Percentiles rank a stretch among this genome's conserved stretches.
phyloP scores from a whole-genome alignment of 2,888 invertebrate genomes.

The Epistrophe grossulariae region DNA sequence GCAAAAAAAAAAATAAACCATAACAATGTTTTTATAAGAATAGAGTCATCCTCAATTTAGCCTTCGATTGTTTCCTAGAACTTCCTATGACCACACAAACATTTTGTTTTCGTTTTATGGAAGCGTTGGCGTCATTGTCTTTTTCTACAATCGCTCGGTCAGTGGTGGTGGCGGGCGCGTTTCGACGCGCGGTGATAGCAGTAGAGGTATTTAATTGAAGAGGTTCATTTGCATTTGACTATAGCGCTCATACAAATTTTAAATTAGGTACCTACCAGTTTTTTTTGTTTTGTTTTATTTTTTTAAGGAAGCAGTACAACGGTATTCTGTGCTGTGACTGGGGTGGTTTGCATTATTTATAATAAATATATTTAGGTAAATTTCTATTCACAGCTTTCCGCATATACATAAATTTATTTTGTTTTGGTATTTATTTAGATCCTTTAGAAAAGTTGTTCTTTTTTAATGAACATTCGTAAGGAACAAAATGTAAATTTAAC shows the following conservation, averaged over 20 bases:
- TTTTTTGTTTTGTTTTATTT: too few relatives aligned
- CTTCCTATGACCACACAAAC: constrained; percentile 61
- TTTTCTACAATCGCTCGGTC: background rate
- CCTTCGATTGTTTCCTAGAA: constrained; percentile 72
- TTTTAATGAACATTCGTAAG: background rate
- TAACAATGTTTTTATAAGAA: constrained; percentile 35
- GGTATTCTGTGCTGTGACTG: background rate
- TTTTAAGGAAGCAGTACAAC: constrained; percentile 13
- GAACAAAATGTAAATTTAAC: too few relatives aligned
- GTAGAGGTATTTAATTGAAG: constrained; percentile 60
- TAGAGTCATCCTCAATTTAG: constrained; percentile 69
- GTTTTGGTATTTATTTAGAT: background rate
- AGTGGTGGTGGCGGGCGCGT: background rate
- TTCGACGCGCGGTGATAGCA: background rate
- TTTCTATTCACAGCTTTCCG: background rate
- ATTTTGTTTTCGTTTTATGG: constrained; percentile 45
- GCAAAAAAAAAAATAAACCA: constrained; percentile 17
- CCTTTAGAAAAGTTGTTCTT: background rate
- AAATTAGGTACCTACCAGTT: constrained; percentile 38
- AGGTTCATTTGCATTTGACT: constrained; percentile 70
- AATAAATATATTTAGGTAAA: background rate
- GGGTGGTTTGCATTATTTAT: constrained; percentile 2
- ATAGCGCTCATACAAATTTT: constrained; percentile 52
- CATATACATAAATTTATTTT: background rate
- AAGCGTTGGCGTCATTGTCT: background rate